Evolutionary conservation across 2,797 vertebrate genomes (phyloP).

Genomic region (Chanos chanos): DNA sequence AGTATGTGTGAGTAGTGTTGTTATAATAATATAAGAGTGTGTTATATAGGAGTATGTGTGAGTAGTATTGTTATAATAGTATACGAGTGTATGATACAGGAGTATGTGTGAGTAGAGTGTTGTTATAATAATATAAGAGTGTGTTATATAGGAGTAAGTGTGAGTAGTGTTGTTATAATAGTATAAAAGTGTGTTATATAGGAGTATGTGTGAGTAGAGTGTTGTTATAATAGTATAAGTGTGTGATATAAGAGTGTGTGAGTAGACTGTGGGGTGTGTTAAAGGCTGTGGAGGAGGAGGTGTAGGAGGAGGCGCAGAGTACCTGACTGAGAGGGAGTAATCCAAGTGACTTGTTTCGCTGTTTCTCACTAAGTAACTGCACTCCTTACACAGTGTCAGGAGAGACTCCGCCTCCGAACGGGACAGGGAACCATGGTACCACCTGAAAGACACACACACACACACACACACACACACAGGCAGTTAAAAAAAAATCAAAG

Average conservation of each 20-base stretch:
- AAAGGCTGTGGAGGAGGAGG: not conserved
- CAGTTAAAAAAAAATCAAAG: not conserved
- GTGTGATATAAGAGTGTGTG: not conserved
- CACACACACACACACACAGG: slow-evolving; percentile 3
- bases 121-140: too few species aligned
- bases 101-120: too few species aligned
- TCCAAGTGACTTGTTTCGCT: slow-evolving; percentile 85
- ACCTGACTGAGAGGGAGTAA: slow-evolving; percentile 88
- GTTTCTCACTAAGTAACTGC: slow-evolving; percentile 89
- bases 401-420: slow-evolving; percentile 83
- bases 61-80: too few species aligned
- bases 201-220: too few species aligned
- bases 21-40: too few species aligned
- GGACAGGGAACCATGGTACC: slow-evolving; percentile 89
- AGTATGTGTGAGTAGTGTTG: too few species aligned
- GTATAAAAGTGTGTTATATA: too few species aligned
- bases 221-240: too few species aligned
- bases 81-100: too few species aligned
- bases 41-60: too few species aligned
- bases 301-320: not conserved
- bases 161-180: too few species aligned
- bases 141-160: not conserved
- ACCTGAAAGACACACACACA: slow-evolving; percentile 65
- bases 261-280: not conserved
- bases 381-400: slow-evolving; percentile 86